A percentile compares a stretch with the other conserved stretches of the same genome.
Conservation (phyloP, 2,888 invertebrate species). For the Syritta pipiens region DNA sequence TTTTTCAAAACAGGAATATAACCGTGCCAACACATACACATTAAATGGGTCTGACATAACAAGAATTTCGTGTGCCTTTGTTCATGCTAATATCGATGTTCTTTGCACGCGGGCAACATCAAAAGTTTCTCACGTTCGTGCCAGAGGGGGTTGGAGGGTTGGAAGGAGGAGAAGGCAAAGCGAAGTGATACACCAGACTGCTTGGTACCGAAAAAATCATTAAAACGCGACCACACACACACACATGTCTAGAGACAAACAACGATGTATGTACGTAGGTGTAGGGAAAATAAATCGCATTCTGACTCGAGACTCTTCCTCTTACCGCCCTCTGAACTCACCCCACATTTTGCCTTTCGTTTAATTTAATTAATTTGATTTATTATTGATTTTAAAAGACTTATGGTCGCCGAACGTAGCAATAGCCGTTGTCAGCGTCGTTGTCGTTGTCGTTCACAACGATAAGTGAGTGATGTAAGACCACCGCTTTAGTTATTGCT, state of each 20-base stretch:
- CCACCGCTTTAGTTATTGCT: slow-evolving; percentile 10
- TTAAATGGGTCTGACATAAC: slow-evolving; percentile 40
- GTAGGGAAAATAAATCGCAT: slow-evolving; percentile 37
- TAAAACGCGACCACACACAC: slow-evolving; percentile 50
- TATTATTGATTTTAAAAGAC: slow-evolving; percentile 66
- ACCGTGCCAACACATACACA: slow-evolving; percentile 60
- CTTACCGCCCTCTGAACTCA: not conserved
- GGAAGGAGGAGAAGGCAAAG: slow-evolving; percentile 1
- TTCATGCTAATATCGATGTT: slow-evolving; percentile 24
- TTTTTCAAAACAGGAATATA: slow-evolving; percentile 40
- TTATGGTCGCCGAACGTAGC: slow-evolving; percentile 43
- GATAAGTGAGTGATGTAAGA: slow-evolving; percentile 45
- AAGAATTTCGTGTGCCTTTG: slow-evolving; percentile 27
- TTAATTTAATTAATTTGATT: slow-evolving; percentile 66
- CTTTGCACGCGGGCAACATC: slow-evolving; percentile 52
- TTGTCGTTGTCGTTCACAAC: slow-evolving; percentile 1
- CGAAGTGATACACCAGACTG: slow-evolving; percentile 50
- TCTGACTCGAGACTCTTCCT: not conserved
- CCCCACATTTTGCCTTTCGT: slow-evolving; percentile 18
- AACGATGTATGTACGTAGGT: slow-evolving; percentile 16
- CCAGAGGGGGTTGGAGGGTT: not conserved
- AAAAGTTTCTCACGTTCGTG: slow-evolving; percentile 1
- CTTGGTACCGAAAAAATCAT: slow-evolving; percentile 67
- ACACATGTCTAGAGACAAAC: slow-evolving; percentile 1
- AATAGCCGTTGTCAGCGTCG: not conserved